A percentile compares a stretch with the other conserved stretches of the same genome.
Evolutionary conservation across 2,797 vertebrate species (phyloP).

Genomic region (Micromesistius poutassou): DNA sequence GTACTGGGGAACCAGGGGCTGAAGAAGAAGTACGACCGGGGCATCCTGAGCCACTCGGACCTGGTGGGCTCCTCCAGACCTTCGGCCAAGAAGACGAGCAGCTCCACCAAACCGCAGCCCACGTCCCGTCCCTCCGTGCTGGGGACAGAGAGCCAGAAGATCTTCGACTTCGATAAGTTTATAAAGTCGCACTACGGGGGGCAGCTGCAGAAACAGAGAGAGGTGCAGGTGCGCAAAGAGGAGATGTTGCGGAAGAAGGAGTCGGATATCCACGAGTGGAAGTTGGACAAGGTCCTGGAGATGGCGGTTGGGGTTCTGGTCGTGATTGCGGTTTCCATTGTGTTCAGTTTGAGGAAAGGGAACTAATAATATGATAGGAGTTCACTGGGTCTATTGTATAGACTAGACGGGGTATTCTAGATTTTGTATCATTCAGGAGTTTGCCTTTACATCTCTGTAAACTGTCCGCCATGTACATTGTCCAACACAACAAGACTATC

Average conservation of each 20-base stretch:
- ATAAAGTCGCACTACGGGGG: conserved; percentile 82
- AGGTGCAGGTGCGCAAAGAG: conserved; percentile 54
- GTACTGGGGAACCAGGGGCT: conserved; percentile 81
- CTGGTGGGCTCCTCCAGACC: conserved; percentile 50
- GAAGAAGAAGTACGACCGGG: conserved; percentile 85
- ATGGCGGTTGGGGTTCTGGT: conserved; percentile 39
- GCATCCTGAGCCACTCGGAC: conserved; percentile 75
- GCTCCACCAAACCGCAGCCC: not conserved
- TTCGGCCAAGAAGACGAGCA: conserved; percentile 26
- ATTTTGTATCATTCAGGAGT: too few relatives aligned
- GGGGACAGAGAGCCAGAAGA: not conserved
- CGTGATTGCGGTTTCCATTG: not conserved
- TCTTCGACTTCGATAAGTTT: conserved; percentile 85
- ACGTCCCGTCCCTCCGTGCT: not conserved
- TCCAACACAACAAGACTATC: not conserved
- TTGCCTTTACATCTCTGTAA: not conserved
- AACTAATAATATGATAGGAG: not conserved
- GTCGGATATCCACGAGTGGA: not conserved
- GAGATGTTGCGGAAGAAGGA: conserved; percentile 40
- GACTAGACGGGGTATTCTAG: too few relatives aligned
- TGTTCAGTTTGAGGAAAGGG: conserved; percentile 35
- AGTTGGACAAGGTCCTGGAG: conserved; percentile 30
- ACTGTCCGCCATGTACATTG: not conserved
- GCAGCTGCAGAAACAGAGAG: conserved; percentile 78
- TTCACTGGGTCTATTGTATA: not conserved